Conservation (phyloP, 2,888 invertebrate genomes). For the Lepidocyrtoides sp. region DNA sequence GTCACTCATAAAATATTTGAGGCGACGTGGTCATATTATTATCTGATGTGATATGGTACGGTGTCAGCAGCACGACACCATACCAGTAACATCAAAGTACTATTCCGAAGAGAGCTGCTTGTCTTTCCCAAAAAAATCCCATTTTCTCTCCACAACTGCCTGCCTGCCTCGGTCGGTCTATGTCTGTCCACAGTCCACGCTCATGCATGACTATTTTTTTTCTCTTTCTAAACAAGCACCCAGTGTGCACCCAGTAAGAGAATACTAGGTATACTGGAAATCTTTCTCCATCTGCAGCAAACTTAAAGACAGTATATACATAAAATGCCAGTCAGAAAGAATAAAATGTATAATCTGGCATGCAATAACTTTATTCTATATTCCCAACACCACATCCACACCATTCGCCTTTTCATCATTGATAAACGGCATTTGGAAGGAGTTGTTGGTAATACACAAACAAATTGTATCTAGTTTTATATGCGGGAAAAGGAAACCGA, state of each 20-base stretch:
- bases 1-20: slow-evolving; percentile 78
- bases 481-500: neutral
- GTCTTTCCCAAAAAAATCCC: slow-evolving; percentile 39
- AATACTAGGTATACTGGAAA: slow-evolving; percentile 15
- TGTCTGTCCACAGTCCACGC: neutral
- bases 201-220: neutral
- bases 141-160: slow-evolving; percentile 34
- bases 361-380: neutral
- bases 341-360: neutral
- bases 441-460: slow-evolving; percentile 38
- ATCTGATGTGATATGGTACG: slow-evolving; percentile 70
- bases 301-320: slow-evolving; percentile 44
- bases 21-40: slow-evolving; percentile 75
- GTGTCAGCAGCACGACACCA: slow-evolving; percentile 77
- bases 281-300: slow-evolving; percentile 34
- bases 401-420: neutral
- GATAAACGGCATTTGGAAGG: slow-evolving; percentile 11
- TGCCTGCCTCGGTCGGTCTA: no score
- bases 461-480: slow-evolving; percentile 63
- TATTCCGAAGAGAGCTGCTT: slow-evolving; percentile 48
- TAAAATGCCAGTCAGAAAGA: slow-evolving; percentile 40
- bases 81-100: slow-evolving; percentile 30
- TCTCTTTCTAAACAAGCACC: neutral
- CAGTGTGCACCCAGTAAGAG: neutral
- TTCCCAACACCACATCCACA: neutral